These are phyloP conservation scores for Chironomus tentans DNA, from an alignment of 2,888 invertebrate genomes.

Conservation along the genomic window DNA sequence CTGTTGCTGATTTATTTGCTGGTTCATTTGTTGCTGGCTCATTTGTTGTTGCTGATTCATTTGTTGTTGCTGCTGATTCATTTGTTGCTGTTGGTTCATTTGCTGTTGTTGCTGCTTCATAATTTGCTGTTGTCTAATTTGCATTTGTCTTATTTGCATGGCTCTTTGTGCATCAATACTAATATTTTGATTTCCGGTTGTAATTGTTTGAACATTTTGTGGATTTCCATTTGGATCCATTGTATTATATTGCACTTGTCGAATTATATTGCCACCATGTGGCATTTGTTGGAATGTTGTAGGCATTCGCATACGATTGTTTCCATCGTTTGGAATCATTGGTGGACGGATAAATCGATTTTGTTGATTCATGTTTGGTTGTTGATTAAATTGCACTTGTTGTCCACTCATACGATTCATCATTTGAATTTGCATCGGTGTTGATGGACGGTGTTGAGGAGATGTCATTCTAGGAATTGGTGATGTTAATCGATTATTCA, in stretches of 20 bases:
- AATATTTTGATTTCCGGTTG: conserved; percentile 36
- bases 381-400: conserved; percentile 37
- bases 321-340: conserved; percentile 19
- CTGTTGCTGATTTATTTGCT: conserved; percentile 31
- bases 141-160: conserved; percentile 40
- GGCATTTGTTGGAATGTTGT: conserved; percentile 35
- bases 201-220: conserved; percentile 30
- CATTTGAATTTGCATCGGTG: conserved; percentile 31
- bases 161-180: conserved; percentile 37
- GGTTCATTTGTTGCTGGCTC: conserved; percentile 40
- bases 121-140: conserved; percentile 44
- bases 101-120: conserved; percentile 38
- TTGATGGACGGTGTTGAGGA: conserved; percentile 46
- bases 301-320: conserved; percentile 20
- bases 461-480: conserved; percentile 48
- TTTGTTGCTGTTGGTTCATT: conserved; percentile 37
- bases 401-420: conserved; percentile 45
- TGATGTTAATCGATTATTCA: conserved; percentile 42
- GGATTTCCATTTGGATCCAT: conserved; percentile 14
- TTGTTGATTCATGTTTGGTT: conserved; percentile 34
- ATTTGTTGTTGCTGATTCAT: conserved; percentile 34
- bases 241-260: conserved; percentile 28
- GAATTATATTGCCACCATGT: conserved; percentile 41
- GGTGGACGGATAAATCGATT: conserved; percentile 44
- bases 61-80: conserved; percentile 30